These are phyloP conservation scores for Tragelaphus imberbis DNA, from an alignment of 2,113 vertebrate species.

Conservation along the genomic window DNA sequence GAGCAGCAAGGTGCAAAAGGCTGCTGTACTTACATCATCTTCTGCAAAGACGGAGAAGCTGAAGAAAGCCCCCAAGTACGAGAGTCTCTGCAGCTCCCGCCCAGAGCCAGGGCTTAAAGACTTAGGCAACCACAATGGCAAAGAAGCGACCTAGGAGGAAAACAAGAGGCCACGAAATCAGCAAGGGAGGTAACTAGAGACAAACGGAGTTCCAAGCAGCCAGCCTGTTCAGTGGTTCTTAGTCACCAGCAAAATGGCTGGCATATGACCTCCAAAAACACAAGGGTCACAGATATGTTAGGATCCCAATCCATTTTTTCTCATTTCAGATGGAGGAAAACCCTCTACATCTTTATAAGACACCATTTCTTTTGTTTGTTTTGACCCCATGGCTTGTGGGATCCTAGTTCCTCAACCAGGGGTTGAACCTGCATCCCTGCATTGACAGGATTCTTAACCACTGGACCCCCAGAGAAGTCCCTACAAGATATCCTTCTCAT, in stretches of 20 bases:
- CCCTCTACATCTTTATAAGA: not conserved
- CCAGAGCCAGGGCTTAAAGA: constrained; percentile 92
- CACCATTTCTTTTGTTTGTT: not conserved
- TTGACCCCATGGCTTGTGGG: not conserved
- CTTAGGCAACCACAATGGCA: constrained; percentile 95
- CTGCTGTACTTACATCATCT: constrained; percentile 91
- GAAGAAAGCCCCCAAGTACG: constrained; percentile 94
- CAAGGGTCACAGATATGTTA: not conserved
- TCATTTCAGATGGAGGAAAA: not conserved
- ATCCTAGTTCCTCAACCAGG: not conserved
- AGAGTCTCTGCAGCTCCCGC: constrained; percentile 95
- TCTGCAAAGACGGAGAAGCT: constrained; percentile 98
- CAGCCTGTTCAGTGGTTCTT: not conserved
- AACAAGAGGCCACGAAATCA: fast-evolving
- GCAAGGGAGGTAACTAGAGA: fast-evolving
- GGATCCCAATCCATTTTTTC: not conserved
- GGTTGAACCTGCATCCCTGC: not conserved
- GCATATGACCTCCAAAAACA: not conserved
- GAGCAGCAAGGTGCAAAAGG: not conserved
- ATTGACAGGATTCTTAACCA: not conserved
- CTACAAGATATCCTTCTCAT: not conserved
- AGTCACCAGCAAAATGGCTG: not conserved
- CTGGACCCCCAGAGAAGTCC: not conserved
- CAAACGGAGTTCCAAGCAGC: not conserved
- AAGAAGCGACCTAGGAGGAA: constrained; percentile 83